Evolutionary conservation across 1,140 invertebrate genomes (phyloP), one percentile per base, ranked within the genome.

Genomic region (Trichoplusia ni): DNA sequence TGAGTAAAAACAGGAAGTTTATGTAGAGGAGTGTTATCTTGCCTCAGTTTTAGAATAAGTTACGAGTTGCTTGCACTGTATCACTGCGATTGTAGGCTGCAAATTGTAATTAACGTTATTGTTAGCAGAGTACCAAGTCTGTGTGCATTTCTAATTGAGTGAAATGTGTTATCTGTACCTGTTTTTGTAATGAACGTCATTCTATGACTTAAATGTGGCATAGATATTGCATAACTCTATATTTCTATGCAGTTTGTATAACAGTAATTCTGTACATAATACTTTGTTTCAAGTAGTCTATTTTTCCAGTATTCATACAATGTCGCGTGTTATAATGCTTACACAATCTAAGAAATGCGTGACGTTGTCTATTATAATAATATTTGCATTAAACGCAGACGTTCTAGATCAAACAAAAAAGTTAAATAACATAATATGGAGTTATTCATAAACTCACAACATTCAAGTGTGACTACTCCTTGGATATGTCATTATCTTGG

Each of bases 41-140:
- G 35, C 33, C 19, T 61, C 59, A 44, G 23, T 58, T 44, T 4
- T 23, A 44, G 38, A 40, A 40, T 61, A 61, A 61, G 8, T 61
- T 61, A 61, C 21, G 33, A 61, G 31, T 61, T 49, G 21, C 13
- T 49, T 21, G 13, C 49, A 46, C 5, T 38, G 16, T 61, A 37
- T 51, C 21, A 33, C 4, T 49, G 21, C 21, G 19, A 44, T 61
- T 49, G 44, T 18, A 0, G 23, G 23, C 19, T 21, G 16, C 38
- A 61, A 37, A 49, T 61, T 61, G 59, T 51, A 49, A 61, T 61
- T 61, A 38, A 49, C 46, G 2, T 59, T 21, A 46, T 14, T 37
- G 42, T 27, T 51, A 44, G 21, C n/a, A 44, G 27, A 21, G 40
- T 5, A 16, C 11, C 9, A 42, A 38, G n/a, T 11, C 8, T 13